A percentile compares a stretch with the other conserved stretches of the same genome.
These are phyloP conservation scores for Theretra japonica DNA, from an alignment of 2,888 invertebrate species.

Conservation along the genomic window DNA sequence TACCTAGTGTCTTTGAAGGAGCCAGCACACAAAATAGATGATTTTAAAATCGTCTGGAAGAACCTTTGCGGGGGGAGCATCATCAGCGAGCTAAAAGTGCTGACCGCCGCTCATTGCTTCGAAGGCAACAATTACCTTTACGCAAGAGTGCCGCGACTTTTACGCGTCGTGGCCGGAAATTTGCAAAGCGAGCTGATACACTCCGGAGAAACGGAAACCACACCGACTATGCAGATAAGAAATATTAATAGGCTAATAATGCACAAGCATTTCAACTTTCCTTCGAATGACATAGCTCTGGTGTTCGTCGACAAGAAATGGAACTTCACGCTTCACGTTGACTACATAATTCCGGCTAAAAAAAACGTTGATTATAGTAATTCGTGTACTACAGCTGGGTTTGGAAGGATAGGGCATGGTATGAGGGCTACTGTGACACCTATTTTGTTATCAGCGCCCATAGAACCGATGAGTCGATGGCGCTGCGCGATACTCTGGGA, in stretches of 20 bases:
- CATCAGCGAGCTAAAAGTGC: conserved; percentile 51
- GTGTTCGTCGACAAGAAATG: conserved; percentile 47
- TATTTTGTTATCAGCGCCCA: conserved; percentile 53
- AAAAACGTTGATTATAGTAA: conserved; percentile 48
- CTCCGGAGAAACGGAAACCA: conserved; percentile 47
- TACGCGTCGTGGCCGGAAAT: conserved; percentile 62
- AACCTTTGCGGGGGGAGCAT: conserved; percentile 71
- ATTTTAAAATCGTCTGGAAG: conserved; percentile 48
- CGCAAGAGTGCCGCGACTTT: conserved; percentile 39
- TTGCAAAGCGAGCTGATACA: conserved; percentile 49
- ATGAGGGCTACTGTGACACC: conserved; percentile 39
- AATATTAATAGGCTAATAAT: conserved; percentile 39
- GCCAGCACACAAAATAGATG: conserved; percentile 35
- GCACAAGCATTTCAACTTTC: conserved; percentile 50
- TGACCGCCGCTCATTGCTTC: conserved; percentile 74
- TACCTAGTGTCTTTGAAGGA: conserved; percentile 69
- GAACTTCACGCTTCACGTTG: conserved; percentile 48
- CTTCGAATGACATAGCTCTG: conserved; percentile 62
- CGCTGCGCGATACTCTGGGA: conserved; percentile 62
- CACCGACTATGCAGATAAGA: conserved; percentile 47
- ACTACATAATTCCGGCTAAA: conserved; percentile 46
- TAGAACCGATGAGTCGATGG: conserved; percentile 50
- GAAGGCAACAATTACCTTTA: conserved; percentile 59
- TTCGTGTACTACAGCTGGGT: conserved; percentile 59
- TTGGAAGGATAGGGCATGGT: conserved; percentile 49